phyloP scores from a whole-genome alignment of 2,797 vertebrate species.

The Tachyglossus aculeatus region DNA sequence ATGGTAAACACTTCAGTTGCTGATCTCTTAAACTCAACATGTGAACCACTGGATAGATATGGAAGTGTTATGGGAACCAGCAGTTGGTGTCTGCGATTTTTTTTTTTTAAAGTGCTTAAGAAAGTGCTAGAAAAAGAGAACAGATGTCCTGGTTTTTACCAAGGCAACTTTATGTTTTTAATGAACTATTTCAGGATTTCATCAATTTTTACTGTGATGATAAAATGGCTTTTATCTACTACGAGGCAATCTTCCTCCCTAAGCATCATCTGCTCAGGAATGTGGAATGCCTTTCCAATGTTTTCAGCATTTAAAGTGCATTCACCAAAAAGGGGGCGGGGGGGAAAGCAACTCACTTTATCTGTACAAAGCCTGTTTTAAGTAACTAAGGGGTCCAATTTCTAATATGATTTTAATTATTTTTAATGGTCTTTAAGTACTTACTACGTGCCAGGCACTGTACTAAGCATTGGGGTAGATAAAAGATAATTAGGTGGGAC shows the following conservation, averaged over 20 bases:
- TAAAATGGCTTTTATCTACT: constrained; percentile 30
- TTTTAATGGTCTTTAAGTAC: too few relatives aligned
- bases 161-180: constrained; percentile 40
- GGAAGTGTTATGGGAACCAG: neutral
- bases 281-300: constrained; percentile 15
- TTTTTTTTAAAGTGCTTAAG: too few relatives aligned
- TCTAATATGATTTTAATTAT: too few relatives aligned
- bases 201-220: constrained; percentile 31
- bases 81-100: neutral
- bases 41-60: neutral
- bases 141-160: constrained; percentile 42
- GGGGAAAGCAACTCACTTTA: too few relatives aligned
- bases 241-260: constrained; percentile 46
- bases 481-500: too few relatives aligned
- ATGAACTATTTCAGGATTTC: constrained; percentile 42
- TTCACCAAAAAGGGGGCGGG: constrained; percentile 6
- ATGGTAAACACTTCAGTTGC: neutral
- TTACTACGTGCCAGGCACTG: too few relatives aligned
- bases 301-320: constrained; percentile 24
- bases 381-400: too few relatives aligned
- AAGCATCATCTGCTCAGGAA: constrained; percentile 52
- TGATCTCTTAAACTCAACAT: neutral
- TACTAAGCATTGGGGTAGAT: too few relatives aligned
- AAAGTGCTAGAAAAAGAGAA: constrained; percentile 29
- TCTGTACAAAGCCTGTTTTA: too few relatives aligned